Evolutionary conservation across 2,797 vertebrate genomes (phyloP).

Genomic region (Fundulus diaphanus): DNA sequence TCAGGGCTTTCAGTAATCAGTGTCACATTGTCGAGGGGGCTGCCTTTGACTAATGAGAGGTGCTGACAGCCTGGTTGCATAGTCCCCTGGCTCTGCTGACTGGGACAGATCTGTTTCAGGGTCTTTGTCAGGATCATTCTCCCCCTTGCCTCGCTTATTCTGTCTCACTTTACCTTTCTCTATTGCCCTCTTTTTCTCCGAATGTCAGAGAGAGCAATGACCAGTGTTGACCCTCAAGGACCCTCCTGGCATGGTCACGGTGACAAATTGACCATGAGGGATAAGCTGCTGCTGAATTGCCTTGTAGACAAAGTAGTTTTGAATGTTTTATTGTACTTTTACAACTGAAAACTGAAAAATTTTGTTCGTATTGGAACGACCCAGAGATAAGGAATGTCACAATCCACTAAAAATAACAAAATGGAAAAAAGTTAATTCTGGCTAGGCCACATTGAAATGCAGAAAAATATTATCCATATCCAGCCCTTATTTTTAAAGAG

Average conservation of each 20-base stretch:
- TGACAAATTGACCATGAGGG: conserved; percentile 82
- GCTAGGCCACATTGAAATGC: conserved; percentile 39
- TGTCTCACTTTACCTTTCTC: conserved; percentile 31
- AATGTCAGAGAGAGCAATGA: conserved; percentile 80
- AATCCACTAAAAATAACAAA: conserved; percentile 52
- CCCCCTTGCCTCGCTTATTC: conserved; percentile 43
- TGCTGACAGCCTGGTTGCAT: conserved; percentile 82
- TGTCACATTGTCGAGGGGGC: conserved; percentile 83
- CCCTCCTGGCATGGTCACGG: conserved; percentile 74
- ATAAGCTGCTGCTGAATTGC: conserved; percentile 75
- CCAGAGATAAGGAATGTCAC: conserved; percentile 35
- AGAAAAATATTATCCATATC: conserved; percentile 18
- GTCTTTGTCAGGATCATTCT: conserved; percentile 78
- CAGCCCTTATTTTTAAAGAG: too few relatives aligned
- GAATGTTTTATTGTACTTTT: conserved; percentile 61
- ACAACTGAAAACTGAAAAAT: conserved; percentile 66
- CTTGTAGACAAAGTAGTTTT: conserved; percentile 77
- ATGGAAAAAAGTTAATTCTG: conserved; percentile 36
- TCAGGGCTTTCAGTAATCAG: conserved; percentile 83
- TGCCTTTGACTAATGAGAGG: conserved; percentile 85
- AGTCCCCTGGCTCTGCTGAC: conserved; percentile 81
- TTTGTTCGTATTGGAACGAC: conserved; percentile 42
- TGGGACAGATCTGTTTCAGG: conserved; percentile 80
- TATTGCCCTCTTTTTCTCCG: conserved; percentile 36
- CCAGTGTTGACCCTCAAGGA: conserved; percentile 83